Base-by-base conservation (phyloP, 64 coral and sea anemone genomes). In the Pachyseris speciosa region DNA sequence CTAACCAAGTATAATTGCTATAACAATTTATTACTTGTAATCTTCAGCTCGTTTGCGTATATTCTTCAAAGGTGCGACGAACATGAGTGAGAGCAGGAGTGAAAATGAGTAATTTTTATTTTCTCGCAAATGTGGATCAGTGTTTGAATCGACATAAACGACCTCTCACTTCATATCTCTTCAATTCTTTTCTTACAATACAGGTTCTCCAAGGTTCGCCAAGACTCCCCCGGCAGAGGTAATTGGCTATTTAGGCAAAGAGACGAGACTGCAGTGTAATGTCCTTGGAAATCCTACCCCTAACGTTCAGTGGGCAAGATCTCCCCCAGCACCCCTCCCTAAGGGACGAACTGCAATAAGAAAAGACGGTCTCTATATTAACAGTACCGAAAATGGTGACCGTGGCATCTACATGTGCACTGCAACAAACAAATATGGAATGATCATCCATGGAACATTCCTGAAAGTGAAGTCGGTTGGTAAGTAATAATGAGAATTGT, bases 401-500 rank as follows among this genome's bases (percentile, higher is more conserved):
- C 42, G 64, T 0, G 88, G 88, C 1, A 16, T 91, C 3, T 91
- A 91, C 47, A 22, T 83, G 0, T 91, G 88, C 37, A 91, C 67
- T 57, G 88, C 76, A 24, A 44, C 65, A 15, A 91, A 91, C 39
- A 80, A 25, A 40, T 81, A 39, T 36, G 88, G 88, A 57, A 78
- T 72, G 74, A 55, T 71, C 12, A 47, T 91, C 28, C 75, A 51
- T 58, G 88, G 26, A 16, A 91, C 76, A 1, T 44, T 72, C 31
- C 74, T 91, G 30, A 83, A 38, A 60, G n/a, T 57, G 20, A 19
- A 75, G 25, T 12, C 41, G 16, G 24, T 75, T 48, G 72, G 72
- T 75, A 48, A 75, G 40, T 67, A 15, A 34, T 8, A 11, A 34
- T 24, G n/a, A 15, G 16, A 16, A 30, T 13, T 32, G 32, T 32